Evolutionary conservation across 2,888 invertebrate species (phyloP), one percentile per base, ranked within the genome.

Genomic region (Hypomecis atomaria): DNA sequence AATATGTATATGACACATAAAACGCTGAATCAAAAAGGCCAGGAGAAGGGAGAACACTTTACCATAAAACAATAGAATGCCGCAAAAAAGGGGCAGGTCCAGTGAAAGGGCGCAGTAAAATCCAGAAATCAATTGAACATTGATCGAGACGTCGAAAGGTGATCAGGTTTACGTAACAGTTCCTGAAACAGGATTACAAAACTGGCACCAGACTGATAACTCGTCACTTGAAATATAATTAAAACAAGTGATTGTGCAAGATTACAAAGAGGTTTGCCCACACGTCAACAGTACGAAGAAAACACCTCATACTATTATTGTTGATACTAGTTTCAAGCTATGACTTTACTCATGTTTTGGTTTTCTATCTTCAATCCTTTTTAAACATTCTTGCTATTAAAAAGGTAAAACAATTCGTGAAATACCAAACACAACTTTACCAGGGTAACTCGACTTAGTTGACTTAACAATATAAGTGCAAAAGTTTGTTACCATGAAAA

Each of bases 141-240:
- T 54, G 68, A 69, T 70, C 66, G 65, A 72, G 60, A 62, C 69
- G 66, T 69, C 66, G 69, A 73, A 72, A 78, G 76, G 76, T 75
- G 75, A 75, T 72, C 72, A 69, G 67, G 67, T 65, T 81, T 80
- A 71, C 67, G 73, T 68, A 79, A 79, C 56, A 68, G 66, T 57
- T 40, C 52, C 54, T 57, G 59, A 56, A 60, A 50, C 50, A 58
- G 54, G 59, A 33, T 65, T 57, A 43, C 57, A 47, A 71, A 73
- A 75, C 69, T 69, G 56, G 71, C 68, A 62, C 61, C 55, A 72
- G 74, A 73, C 68, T 76, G 74, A 71, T 71, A 67, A 72, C 71
- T 72, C 74, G 74, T 80, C 79, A 79, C 65, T 73, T 67, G 66
- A 75, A 81, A 71, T 76, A 55, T 56, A 76, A 79, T 81, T 79